Conservation (phyloP, 2,113 vertebrate species). For the Sturnira hondurensis region DNA sequence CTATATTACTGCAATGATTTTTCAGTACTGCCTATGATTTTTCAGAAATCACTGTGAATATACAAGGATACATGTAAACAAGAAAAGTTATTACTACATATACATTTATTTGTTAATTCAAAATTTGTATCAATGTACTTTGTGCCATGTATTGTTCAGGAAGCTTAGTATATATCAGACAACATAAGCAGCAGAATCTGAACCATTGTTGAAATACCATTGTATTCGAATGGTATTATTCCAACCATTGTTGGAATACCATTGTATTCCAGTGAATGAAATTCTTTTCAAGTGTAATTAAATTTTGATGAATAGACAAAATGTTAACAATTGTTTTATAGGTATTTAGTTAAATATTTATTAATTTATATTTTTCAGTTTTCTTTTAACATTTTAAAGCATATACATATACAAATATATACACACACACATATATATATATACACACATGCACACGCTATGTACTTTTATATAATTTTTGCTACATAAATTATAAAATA, state of each 20-base stretch:
- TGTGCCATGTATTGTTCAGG: neutral
- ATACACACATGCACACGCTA: neutral
- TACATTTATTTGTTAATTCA: neutral
- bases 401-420: neutral
- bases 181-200: neutral
- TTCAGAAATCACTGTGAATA: neutral
- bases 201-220: no score
- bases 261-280: neutral
- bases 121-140: neutral
- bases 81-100: neutral
- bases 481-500: neutral
- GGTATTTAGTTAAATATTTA: neutral
- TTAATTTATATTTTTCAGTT: neutral
- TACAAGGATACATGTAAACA: neutral
- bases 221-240: no score
- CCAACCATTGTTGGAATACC: no score
- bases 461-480: neutral
- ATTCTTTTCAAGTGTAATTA: neutral
- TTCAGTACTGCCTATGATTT: neutral
- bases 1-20: neutral
- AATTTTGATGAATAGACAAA: neutral
- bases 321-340: neutral
- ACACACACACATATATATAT: neutral
- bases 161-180: neutral
- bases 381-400: slow-evolving; percentile 1